Evolutionary conservation across 2,113 vertebrate genomes (phyloP).

Genomic region (Condylura cristata): DNA sequence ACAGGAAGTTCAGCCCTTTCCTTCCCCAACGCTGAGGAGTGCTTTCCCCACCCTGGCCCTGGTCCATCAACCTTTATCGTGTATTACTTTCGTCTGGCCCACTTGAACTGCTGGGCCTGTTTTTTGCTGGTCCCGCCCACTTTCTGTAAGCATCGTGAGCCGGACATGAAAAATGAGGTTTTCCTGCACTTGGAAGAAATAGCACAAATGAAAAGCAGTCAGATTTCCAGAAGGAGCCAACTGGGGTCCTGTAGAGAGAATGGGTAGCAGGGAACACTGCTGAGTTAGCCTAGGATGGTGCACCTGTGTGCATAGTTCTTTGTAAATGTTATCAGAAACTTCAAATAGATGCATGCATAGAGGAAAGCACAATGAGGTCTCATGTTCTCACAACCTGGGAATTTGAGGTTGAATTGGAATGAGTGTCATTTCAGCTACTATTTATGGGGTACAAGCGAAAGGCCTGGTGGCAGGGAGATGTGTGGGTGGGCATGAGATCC

Average conservation of each 20-base stretch:
- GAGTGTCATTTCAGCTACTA: neutral
- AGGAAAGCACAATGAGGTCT: neutral
- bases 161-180: conserved; percentile 58
- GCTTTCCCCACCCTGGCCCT: neutral
- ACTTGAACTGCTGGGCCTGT: neutral
- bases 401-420: neutral
- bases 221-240: neutral
- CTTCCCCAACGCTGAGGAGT: conserved; percentile 48
- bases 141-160: neutral
- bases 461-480: neutral
- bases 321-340: neutral
- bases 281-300: neutral
- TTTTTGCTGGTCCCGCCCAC: conserved; percentile 4
- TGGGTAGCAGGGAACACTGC: neutral
- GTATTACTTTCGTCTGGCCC: conserved; percentile 35
- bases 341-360: neutral
- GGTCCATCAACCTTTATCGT: conserved; percentile 72
- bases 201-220: conserved; percentile 42
- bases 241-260: neutral
- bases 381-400: neutral
- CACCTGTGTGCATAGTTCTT: neutral
- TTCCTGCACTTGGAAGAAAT: conserved; percentile 68
- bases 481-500: neutral
- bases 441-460: neutral
- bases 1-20: conserved; percentile 74